phyloP scores from a whole-genome alignment of 2,113 vertebrate genomes.

The Menura novaehollandiae region DNA sequence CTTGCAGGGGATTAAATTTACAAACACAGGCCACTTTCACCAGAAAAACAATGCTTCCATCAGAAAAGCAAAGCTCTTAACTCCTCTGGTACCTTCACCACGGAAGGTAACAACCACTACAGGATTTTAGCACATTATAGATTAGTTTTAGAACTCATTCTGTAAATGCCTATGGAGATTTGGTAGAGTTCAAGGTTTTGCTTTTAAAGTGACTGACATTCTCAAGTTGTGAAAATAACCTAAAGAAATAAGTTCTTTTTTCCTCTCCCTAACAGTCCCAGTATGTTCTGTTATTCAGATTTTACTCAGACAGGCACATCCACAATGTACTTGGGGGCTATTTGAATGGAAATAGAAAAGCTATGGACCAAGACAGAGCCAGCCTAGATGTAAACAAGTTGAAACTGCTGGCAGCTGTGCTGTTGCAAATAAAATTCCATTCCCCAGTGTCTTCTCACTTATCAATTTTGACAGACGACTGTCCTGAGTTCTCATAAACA shows the following conservation, averaged over 20 bases:
- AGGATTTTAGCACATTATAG: slow-evolving; percentile 24
- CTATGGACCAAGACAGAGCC: slow-evolving; percentile 56
- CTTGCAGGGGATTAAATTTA: slow-evolving; percentile 5
- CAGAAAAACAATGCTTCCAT: not conserved
- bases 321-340: not conserved
- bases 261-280: not conserved
- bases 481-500: slow-evolving; percentile 61
- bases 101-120: not conserved
- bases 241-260: not conserved
- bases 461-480: slow-evolving; percentile 72
- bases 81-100: not conserved
- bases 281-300: not conserved
- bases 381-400: slow-evolving; percentile 52
- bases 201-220: slow-evolving; percentile 13
- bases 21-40: not conserved
- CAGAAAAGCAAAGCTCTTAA: not conserved
- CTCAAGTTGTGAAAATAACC: slow-evolving; percentile 23
- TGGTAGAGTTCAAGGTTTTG: not conserved
- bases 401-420: slow-evolving; percentile 43
- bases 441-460: slow-evolving; percentile 60
- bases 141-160: slow-evolving; percentile 37
- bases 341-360: slow-evolving; percentile 62
- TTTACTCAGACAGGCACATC: not conserved
- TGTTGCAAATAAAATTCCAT: slow-evolving; percentile 63
- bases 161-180: slow-evolving; percentile 33